phyloP scores from a whole-genome alignment of 2,113 vertebrate genomes.

The Nestor notabilis region DNA sequence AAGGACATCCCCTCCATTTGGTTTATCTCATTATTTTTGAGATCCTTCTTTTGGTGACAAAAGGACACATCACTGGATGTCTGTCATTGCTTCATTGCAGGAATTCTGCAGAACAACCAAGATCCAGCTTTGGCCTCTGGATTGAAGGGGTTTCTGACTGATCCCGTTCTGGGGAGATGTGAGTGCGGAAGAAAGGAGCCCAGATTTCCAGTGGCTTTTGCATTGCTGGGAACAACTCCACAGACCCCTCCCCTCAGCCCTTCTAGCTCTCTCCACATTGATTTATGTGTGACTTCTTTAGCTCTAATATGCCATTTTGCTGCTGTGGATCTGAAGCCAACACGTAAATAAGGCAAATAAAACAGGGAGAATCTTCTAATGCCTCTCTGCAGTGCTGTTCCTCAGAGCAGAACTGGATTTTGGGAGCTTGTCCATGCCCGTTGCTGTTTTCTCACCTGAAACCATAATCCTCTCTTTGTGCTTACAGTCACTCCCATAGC shows the following conservation, averaged over 20 bases:
- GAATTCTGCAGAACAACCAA: rapidly evolving
- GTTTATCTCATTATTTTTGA: neutral
- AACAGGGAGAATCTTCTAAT: neutral
- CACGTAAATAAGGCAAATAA: neutral
- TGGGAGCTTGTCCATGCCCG: neutral
- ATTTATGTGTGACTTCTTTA: neutral
- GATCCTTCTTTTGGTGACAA: neutral
- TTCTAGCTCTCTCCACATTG: neutral
- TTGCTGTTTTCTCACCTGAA: constrained; percentile 56
- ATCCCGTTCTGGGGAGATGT: neutral
- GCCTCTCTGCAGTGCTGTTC: neutral
- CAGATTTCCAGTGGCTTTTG: neutral
- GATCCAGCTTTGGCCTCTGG: neutral
- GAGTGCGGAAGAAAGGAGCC: neutral
- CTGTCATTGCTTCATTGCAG: neutral
- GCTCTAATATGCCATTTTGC: neutral
- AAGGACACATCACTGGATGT: neutral
- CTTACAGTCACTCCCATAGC: constrained; percentile 54
- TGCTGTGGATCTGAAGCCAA: neutral
- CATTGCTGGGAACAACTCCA: neutral
- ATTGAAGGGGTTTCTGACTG: neutral
- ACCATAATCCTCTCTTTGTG: constrained; percentile 48
- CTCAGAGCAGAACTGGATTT: neutral
- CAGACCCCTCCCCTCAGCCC: neutral
- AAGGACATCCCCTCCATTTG: neutral